Base-by-base conservation (phyloP, 2,113 vertebrate genomes). In the Indri indri region DNA sequence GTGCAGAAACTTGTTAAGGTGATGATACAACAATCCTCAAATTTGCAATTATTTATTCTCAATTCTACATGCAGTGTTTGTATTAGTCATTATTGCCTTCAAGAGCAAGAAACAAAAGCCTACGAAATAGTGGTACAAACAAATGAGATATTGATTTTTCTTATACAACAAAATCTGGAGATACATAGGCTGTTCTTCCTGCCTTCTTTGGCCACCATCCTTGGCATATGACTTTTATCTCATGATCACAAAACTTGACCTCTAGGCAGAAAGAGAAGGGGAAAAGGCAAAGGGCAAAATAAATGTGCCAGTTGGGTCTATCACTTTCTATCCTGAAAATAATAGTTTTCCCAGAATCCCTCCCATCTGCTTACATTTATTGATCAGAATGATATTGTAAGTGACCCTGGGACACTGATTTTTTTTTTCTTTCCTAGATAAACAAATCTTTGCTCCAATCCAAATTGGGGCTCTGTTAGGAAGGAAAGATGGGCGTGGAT, bases 1-100 rank as follows among this genome's bases (percentile, higher is more conserved):
- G 97, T 99, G 12, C 98, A 99, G 81, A 99, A 98, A 93, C 98
- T 99, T 37, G 98, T 99, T 80, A 99, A 99, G 99, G 99, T 99
- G 98, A 98, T 96, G 88, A 65, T 52, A 4, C 8, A 83, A 16
- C 27, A n/a, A 0, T 63, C 27, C 45, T 96, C 25, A 59, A 84
- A 54, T 27, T 77, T 90, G 93, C 25, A 86, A 85, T 84, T 74
- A 54, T 20, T 83, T 92, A 9, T 65, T 95, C 71, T 50, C 30
- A 65, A 18, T 63, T 93, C 68, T 73, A 77, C 86, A 70, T 70
- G 30, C 6, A 88, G 5, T n/a, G 52, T 84, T 91, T 92, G 59
- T 91, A 17, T 82, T 81, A 85, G 59, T 23, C 52, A 47, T 74
- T 86, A 61, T 32, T 96, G 30, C 66, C 23, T 76, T 87, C 20